Evolutionary conservation across 2,888 invertebrate species (phyloP).

Genomic region (Panopea generosa): DNA sequence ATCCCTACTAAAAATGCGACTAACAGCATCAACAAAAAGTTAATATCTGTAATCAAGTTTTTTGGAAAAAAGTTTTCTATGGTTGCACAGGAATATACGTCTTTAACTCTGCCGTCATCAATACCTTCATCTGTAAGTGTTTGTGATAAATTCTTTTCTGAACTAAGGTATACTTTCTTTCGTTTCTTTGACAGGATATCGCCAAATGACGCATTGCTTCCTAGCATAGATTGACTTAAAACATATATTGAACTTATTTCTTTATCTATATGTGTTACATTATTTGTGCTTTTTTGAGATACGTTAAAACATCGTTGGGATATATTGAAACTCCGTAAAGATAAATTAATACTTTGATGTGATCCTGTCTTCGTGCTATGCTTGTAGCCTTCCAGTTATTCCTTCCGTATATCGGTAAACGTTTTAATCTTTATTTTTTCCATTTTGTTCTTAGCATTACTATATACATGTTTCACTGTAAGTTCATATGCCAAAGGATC

Average conservation of each 20-base stretch:
- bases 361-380: not conserved
- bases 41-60: slow-evolving; percentile 29
- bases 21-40: slow-evolving; percentile 33
- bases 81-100: not conserved
- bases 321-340: slow-evolving; percentile 9
- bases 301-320: slow-evolving; percentile 1
- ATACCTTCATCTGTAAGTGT: slow-evolving; percentile 7
- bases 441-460: not conserved
- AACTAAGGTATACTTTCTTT: not conserved
- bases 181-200: slow-evolving; percentile 15
- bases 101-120: not conserved
- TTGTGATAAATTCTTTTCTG: not conserved
- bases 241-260: no score
- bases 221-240: slow-evolving; percentile 29
- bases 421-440: slow-evolving; percentile 3
- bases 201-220: slow-evolving; percentile 50
- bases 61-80: slow-evolving; percentile 43
- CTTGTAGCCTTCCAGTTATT: slow-evolving; percentile 20
- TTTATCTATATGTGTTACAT: no score
- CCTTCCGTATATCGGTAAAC: slow-evolving; percentile 37
- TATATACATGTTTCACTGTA: no score
- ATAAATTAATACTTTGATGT: slow-evolving; percentile 4
- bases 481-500: slow-evolving; percentile 1
- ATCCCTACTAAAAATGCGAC: slow-evolving; percentile 15
- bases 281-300: slow-evolving; percentile 19